A percentile compares a stretch with the other conserved stretches of the same genome.
phyloP scores from a whole-genome alignment of 2,888 invertebrate species.

The Eretmocerus hayati region DNA sequence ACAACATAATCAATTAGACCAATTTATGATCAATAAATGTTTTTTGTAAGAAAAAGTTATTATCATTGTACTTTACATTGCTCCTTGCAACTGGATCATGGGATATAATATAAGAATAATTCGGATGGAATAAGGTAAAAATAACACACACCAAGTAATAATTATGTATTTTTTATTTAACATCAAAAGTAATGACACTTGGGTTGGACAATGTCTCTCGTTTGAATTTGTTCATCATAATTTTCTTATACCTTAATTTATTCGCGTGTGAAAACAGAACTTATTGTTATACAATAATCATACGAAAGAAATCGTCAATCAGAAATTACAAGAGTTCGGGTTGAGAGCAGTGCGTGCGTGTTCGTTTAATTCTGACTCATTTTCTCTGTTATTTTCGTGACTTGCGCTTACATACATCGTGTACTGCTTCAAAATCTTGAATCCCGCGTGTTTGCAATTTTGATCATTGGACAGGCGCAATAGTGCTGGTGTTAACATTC shows the following conservation, averaged over 20 bases:
- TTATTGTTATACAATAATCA: slow-evolving; percentile 40
- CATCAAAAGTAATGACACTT: slow-evolving; percentile 47
- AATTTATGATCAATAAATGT: no score
- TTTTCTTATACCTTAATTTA: slow-evolving; percentile 32
- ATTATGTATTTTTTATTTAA: slow-evolving; percentile 47
- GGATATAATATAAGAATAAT: no score
- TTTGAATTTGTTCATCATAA: slow-evolving; percentile 33
- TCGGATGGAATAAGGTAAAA: no score
- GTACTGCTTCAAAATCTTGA: neutral
- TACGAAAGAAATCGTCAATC: slow-evolving; percentile 43
- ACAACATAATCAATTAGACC: no score
- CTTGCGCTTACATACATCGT: slow-evolving; percentile 7
- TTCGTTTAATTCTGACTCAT: slow-evolving; percentile 6
- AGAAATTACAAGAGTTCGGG: slow-evolving; percentile 32
- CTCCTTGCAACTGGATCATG: no score
- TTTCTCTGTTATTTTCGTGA: slow-evolving; percentile 8
- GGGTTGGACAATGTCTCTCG: slow-evolving; percentile 46
- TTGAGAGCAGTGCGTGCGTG: slow-evolving; percentile 23
- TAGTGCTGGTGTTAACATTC: neutral
- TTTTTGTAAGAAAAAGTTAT: no score
- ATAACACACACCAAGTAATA: slow-evolving; percentile 30
- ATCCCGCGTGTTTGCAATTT: neutral
- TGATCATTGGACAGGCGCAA: neutral
- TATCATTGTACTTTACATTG: no score
- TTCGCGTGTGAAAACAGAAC: slow-evolving; percentile 43